Evolutionary conservation across 2,797 vertebrate species (phyloP), one percentile per base, ranked within the genome.

Genomic region (Pelobates cultripes): DNA sequence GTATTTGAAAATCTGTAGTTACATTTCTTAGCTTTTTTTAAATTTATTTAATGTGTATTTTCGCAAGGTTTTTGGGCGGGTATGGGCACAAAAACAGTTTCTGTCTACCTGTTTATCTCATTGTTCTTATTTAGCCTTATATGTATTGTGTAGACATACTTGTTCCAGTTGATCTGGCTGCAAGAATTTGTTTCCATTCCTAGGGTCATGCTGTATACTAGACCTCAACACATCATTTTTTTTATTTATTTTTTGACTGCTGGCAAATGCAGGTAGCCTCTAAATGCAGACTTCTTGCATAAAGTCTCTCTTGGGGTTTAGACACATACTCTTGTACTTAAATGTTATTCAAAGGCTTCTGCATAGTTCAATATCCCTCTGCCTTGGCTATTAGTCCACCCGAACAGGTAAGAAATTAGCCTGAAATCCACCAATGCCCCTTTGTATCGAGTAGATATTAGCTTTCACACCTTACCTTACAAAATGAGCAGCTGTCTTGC

Each of bases 71-170:
- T 92, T 85, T 89, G 92, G 93, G 95, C 96, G 94, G 96, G 94
- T 93, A 95, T 95, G 96, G 95, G 92, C 94, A 94, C 93, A 92
- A 93, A 93, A 92, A 92, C 93, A 90, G 91, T 92, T 28, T 93
- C 92, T 91, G 93, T 90, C 92, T 91, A 94, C 96, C 96, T 96
- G 94, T 93, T 92, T n/a, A n/a, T 93, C 55, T 51, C 5, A 6
- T 5, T 51, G 47, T 5, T 6, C 5, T 51, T 10, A 6, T 51
- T 51, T 51, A 51, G 5, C 10, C 10, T 51, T 10, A 51, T 51
- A 51, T 10, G 3, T 51, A 6, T 6, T 10, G 47, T 51, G 10
- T 10, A 51, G 5, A 51, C 47, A 51, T 51, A 51, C 47, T 6
- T 3, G 47, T 51, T 51, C 47, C 47, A 6, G 47, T 51, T 10